phyloP scores from a whole-genome alignment of 2,888 invertebrate genomes.

The Cerastoderma edule region DNA sequence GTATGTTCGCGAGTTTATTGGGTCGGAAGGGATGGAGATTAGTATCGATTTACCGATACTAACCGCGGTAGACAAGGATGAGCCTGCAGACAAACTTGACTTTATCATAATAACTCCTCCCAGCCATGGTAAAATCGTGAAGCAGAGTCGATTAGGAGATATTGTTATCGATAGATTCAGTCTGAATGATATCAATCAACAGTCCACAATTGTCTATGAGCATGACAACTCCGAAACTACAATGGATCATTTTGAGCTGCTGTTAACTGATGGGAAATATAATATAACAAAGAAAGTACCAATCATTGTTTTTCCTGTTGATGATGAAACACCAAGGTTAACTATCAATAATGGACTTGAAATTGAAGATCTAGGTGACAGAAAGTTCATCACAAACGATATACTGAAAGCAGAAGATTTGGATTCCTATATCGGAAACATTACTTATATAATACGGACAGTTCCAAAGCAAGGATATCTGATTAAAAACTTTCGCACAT shows the following conservation, averaged over 20 bases:
- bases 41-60: slow-evolving; percentile 82
- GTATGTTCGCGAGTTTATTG: slow-evolving; percentile 81
- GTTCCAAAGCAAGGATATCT: slow-evolving; percentile 81
- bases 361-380: slow-evolving; percentile 78
- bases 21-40: slow-evolving; percentile 82
- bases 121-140: slow-evolving; percentile 79
- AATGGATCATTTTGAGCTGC: slow-evolving; percentile 80
- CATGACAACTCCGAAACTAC: slow-evolving; percentile 83
- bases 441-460: slow-evolving; percentile 79
- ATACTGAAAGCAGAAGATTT: slow-evolving; percentile 81
- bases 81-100: slow-evolving; percentile 77
- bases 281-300: slow-evolving; percentile 78
- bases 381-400: slow-evolving; percentile 77
- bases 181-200: slow-evolving; percentile 77
- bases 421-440: slow-evolving; percentile 79
- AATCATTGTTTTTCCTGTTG: slow-evolving; percentile 82
- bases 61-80: slow-evolving; percentile 81
- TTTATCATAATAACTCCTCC: slow-evolving; percentile 78
- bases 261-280: slow-evolving; percentile 80
- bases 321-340: slow-evolving; percentile 83
- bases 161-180: slow-evolving; percentile 78
- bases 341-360: slow-evolving; percentile 82
- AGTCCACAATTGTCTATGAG: slow-evolving; percentile 81
- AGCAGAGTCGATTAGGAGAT: slow-evolving; percentile 78
- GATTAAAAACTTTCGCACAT: slow-evolving; percentile 55